phyloP scores from a whole-genome alignment of 2,797 vertebrate species.

The Buceros bicornis region DNA sequence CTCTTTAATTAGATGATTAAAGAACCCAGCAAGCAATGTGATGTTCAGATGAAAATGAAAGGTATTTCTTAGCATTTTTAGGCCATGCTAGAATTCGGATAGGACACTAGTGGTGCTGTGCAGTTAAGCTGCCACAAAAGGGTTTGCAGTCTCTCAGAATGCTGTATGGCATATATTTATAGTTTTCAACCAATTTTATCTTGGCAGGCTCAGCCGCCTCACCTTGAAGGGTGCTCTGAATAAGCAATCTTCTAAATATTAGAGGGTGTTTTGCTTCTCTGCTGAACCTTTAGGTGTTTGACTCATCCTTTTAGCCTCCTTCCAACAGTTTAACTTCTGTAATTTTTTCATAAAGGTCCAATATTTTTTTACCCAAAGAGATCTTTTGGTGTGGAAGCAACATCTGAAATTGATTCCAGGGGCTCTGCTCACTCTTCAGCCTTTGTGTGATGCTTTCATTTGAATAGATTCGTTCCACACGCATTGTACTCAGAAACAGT shows the following conservation, averaged over 20 bases:
- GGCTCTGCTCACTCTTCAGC: neutral
- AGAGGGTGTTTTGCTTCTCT: neutral
- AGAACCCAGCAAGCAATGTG: neutral
- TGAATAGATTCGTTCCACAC: neutral
- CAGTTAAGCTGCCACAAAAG: neutral
- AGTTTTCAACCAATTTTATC: neutral
- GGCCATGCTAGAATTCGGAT: neutral
- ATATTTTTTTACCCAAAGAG: neutral
- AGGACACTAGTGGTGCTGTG: neutral
- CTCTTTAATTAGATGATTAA: constrained; percentile 57
- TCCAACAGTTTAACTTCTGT: neutral
- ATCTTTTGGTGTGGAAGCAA: neutral
- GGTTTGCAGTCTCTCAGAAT: neutral
- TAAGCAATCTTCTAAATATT: neutral
- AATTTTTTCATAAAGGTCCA: neutral
- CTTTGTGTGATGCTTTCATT: neutral
- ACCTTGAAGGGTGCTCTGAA: constrained; percentile 15
- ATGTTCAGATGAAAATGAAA: constrained; percentile 12
- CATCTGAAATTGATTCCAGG: neutral
- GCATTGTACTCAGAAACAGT: neutral
- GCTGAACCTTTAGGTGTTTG: neutral
- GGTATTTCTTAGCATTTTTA: neutral
- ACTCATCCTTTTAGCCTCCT: neutral
- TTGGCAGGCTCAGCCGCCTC: neutral
- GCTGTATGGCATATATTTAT: neutral